Conservation (phyloP, 2,888 invertebrate species). For the Myopa testacea region DNA sequence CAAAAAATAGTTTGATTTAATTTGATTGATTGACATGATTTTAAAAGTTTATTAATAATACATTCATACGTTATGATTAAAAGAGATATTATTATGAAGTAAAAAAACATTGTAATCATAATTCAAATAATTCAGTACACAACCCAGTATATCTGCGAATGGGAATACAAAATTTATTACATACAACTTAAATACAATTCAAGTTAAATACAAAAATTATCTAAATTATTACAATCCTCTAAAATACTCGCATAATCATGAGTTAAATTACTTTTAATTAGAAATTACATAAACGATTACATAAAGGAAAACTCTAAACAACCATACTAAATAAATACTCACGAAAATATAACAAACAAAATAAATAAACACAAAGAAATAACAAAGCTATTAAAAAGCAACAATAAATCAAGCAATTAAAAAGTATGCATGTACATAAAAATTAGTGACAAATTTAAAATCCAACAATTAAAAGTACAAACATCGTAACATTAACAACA, state of each 20-base stretch:
- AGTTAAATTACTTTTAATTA: not conserved
- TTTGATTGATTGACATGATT: no score
- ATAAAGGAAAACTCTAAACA: not conserved
- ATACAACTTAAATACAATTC: no score
- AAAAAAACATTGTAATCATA: no score
- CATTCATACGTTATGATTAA: no score
- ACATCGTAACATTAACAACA: not conserved
- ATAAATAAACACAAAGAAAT: not conserved
- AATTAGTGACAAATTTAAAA: not conserved
- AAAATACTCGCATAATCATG: not conserved
- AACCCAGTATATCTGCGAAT: not conserved
- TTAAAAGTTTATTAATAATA: no score
- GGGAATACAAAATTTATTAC: no score
- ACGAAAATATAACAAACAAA: not conserved
- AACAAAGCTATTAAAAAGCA: not conserved
- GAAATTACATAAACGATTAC: not conserved
- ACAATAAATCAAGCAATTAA: not conserved
- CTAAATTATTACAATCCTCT: not conserved
- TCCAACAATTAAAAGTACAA: not conserved
- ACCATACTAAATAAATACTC: not conserved
- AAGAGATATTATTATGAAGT: not conserved
- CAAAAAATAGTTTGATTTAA: no score
- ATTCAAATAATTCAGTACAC: no score
- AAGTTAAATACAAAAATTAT: not conserved
- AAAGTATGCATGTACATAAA: not conserved